Percentiles rank a stretch among this genome's conserved stretches.
Evolutionary conservation across 1,140 invertebrate genomes (phyloP).

Genomic region (Galleria mellonella): DNA sequence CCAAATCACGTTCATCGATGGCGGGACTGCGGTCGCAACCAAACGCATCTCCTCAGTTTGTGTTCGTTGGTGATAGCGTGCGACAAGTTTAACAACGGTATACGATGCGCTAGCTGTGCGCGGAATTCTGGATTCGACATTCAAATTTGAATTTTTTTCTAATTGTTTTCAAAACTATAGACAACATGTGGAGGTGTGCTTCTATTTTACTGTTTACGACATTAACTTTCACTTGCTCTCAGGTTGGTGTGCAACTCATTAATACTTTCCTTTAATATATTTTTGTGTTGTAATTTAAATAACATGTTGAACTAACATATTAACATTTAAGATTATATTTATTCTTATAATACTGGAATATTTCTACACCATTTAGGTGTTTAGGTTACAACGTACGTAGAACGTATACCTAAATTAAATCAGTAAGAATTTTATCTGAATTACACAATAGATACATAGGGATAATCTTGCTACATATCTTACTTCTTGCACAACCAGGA

Average conservation of each 20-base stretch:
- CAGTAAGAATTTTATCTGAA: too few species aligned
- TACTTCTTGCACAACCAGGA: too few species aligned
- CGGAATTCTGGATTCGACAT: constrained; percentile 43
- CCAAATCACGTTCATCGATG: constrained; percentile 49
- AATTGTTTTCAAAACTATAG: constrained; percentile 23
- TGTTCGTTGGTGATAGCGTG: constrained; percentile 41
- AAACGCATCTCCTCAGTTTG: constrained; percentile 56
- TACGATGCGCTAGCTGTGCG: constrained; percentile 38
- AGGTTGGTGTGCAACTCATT: constrained; percentile 37
- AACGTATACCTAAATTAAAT: too few species aligned
- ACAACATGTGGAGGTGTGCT: constrained; percentile 55
- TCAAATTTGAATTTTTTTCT: constrained; percentile 26
- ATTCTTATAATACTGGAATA: too few species aligned
- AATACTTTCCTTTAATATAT: constrained; percentile 3
- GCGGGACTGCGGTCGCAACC: constrained; percentile 13
- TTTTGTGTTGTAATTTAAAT: not conserved
- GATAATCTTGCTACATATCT: too few species aligned
- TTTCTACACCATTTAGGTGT: too few species aligned
- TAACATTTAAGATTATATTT: too few species aligned
- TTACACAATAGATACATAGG: too few species aligned
- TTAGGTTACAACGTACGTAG: too few species aligned
- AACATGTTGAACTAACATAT: too few species aligned
- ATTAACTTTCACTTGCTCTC: constrained; percentile 45
- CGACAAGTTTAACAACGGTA: constrained; percentile 41
- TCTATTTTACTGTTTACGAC: constrained; percentile 42